These are phyloP conservation scores for Halictus quadricinctus DNA, from an alignment of 2,888 invertebrate genomes.

Conservation along the genomic window DNA sequence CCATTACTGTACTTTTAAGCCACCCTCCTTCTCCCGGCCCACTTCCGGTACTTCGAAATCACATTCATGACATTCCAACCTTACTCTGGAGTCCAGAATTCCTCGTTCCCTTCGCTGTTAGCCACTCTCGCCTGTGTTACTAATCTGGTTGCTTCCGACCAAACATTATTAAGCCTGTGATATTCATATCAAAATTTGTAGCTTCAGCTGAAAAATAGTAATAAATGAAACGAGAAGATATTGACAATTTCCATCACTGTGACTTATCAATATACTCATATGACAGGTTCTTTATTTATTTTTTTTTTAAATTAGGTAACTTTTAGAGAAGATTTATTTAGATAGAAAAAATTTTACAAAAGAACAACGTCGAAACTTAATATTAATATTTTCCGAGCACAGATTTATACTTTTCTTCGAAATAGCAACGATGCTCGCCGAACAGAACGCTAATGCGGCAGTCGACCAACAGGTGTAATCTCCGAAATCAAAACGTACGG, in stretches of 20 bases:
- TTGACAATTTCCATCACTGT: not conserved
- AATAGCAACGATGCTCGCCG: no score
- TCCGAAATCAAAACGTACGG: slow-evolving; percentile 28
- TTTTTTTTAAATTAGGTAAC: not conserved
- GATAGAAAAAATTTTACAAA: no score
- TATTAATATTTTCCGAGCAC: not conserved
- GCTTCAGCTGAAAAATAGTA: not conserved
- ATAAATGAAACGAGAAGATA: not conserved
- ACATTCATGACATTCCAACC: slow-evolving; percentile 13
- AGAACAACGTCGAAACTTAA: not conserved
- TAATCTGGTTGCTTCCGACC: not conserved
- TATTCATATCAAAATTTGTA: not conserved
- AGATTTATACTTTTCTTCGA: not conserved
- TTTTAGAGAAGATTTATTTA: not conserved
- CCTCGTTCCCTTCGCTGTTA: not conserved
- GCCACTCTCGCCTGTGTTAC: not conserved
- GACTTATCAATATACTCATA: not conserved
- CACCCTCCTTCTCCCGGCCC: not conserved
- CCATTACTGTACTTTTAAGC: not conserved
- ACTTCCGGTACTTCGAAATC: not conserved
- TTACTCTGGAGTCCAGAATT: not conserved
- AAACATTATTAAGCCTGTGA: not conserved
- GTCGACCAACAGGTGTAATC: slow-evolving; percentile 20
- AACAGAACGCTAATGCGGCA: not conserved
- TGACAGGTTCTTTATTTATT: not conserved